Percentiles rank a stretch among this genome's conserved stretches.
Evolutionary conservation across 2,797 vertebrate species (phyloP).

Genomic region (Thalassophryne amazonica): DNA sequence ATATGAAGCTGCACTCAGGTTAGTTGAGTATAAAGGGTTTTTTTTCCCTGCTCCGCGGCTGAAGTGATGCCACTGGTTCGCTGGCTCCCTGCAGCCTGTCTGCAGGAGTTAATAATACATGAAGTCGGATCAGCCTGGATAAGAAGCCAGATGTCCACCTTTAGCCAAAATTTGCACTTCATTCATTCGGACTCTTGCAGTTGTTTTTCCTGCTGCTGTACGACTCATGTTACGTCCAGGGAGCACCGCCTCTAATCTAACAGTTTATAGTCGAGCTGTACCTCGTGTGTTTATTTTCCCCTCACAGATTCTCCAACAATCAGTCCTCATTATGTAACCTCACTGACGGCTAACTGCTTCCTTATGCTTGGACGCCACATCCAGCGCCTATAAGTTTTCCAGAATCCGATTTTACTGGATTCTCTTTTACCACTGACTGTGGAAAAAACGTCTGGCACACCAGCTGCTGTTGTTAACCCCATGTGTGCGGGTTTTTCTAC

Average conservation of each 20-base stretch:
- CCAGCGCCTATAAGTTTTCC: slow-evolving; percentile 24
- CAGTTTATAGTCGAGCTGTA: slow-evolving; percentile 30
- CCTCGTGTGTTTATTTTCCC: slow-evolving; percentile 26
- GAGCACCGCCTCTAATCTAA: slow-evolving; percentile 6
- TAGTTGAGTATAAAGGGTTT: background rate
- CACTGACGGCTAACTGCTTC: slow-evolving; percentile 48
- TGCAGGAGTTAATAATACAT: slow-evolving; percentile 76
- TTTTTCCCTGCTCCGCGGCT: background rate
- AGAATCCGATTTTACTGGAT: slow-evolving; percentile 21
- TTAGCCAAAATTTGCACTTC: slow-evolving; percentile 36
- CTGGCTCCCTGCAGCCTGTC: slow-evolving; percentile 29
- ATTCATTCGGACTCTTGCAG: slow-evolving; percentile 4
- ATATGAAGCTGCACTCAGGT: background rate
- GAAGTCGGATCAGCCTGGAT: slow-evolving; percentile 42
- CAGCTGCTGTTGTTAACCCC: slow-evolving; percentile 6
- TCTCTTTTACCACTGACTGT: slow-evolving; percentile 12
- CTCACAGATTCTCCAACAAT: slow-evolving; percentile 18
- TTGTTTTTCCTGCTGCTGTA: slow-evolving; percentile 41
- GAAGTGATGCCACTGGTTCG: background rate
- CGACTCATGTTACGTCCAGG: slow-evolving; percentile 9
- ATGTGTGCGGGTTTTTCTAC: too few species aligned
- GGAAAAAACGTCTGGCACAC: slow-evolving; percentile 10
- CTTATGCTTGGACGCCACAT: slow-evolving; percentile 40
- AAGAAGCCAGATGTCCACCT: slow-evolving; percentile 25
- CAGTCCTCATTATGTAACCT: slow-evolving; percentile 43